These are phyloP conservation scores for Leuciscus waleckii DNA, from an alignment of 2,797 vertebrate species.

Conservation along the genomic window DNA sequence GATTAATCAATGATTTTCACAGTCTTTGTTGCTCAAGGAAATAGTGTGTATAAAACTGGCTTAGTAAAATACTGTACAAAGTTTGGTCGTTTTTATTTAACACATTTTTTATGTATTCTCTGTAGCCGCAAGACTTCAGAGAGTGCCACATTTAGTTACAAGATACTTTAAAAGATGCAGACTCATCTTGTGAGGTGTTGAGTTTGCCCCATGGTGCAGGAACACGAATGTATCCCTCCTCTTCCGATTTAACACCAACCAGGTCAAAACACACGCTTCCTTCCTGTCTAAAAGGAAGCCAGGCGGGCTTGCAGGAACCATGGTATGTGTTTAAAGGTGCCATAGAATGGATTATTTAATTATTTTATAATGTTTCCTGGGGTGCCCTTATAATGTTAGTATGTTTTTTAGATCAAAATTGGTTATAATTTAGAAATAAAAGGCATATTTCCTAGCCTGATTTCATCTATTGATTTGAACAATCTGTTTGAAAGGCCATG, in stretches of 20 bases:
- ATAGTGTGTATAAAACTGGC: not conserved
- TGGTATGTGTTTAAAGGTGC: conserved; percentile 9
- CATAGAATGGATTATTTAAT: too few species aligned
- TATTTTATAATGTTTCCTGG: too few species aligned
- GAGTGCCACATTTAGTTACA: not conserved
- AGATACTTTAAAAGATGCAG: conserved; percentile 52
- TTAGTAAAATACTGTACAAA: not conserved
- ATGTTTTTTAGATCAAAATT: too few species aligned
- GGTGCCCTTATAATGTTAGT: too few species aligned
- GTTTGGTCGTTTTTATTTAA: not conserved
- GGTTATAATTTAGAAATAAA: too few species aligned
- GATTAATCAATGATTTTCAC: not conserved
- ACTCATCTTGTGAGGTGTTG: conserved; percentile 53
- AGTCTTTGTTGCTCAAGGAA: not conserved
- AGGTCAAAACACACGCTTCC: conserved; percentile 60
- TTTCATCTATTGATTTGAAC: too few species aligned
- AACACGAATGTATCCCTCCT: conserved; percentile 39
- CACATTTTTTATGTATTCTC: not conserved
- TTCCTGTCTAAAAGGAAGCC: conserved; percentile 59
- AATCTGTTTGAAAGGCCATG: too few species aligned
- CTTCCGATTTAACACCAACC: conserved; percentile 64
- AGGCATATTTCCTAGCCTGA: too few species aligned
- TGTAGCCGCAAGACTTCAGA: not conserved
- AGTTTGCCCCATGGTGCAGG: conserved; percentile 41
- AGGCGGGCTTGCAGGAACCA: conserved; percentile 47